Evolutionary conservation across 1,140 invertebrate species (phyloP), one percentile per base, ranked within the genome.

Genomic region (Capitella teleta): DNA sequence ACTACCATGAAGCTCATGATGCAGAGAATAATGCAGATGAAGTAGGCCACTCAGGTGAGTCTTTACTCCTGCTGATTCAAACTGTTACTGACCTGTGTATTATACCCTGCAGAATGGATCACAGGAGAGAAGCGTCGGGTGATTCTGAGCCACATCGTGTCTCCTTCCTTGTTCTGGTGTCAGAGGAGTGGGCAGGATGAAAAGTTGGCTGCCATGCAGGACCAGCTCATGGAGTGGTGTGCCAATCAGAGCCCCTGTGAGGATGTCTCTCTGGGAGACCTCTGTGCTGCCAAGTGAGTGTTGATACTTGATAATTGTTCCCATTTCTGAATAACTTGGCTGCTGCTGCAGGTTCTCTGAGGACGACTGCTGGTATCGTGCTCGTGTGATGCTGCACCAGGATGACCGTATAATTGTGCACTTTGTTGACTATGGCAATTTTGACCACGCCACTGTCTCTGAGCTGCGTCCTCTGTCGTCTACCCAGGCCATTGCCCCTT

Each of bases 321-420:
- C 38, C 21, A 24, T 24, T 21, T 24, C 38, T 21, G 38, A 24
- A 21, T 18, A 24, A 14, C 6, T 24, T 24, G 19, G 38, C 14
- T 40, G 38, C 25, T 5, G 19, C 6, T 24, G 38, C 38, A 40
- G 38, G 8, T 21, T 18, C 14, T 21, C 38, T 16, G 38, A 16
- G 19, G 38, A 40, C 38, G 19, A 40, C 8, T 40, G 38, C 8
- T 40, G 38, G 38, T 40, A 40, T 40, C 38, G 38, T 12, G 38
- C 14, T 4, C 19, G 19, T 6, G n/a, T 40, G 2, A 24, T 21
- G 19, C 25, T 24, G 3, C 25, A 21, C 19, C 19, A 40, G 25
- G 38, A 40, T n/a, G 14, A 40, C 16, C 10, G 8, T 12, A 24
- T n/a, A 10, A 40, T 24, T 40, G 38, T 40, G 19, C 21, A 19